Evolutionary conservation across 2,888 invertebrate genomes (phyloP), one percentile per base, ranked within the genome.

Genomic region (Amorpha juglandis): DNA sequence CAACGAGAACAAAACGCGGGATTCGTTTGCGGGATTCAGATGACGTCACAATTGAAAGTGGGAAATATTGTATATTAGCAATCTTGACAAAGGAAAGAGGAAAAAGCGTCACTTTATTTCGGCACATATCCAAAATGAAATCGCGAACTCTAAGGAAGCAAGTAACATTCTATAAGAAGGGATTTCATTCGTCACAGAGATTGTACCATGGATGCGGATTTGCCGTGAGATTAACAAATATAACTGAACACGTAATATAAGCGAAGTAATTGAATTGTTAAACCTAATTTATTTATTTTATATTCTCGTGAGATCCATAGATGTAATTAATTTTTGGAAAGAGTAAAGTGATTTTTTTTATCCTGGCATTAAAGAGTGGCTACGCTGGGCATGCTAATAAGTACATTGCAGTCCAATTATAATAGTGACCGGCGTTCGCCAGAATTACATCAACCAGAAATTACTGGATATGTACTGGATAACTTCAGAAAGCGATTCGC

Each of bases 181-280:
- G 81, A 86, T 84, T 86, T 79, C 71, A 72, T 79, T 79, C 81
- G 78, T 81, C 82, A 82, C 80, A 82, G 86, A 83, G 82, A 82
- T 76, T 75, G 78, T 75, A 75, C 72, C 77, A 73, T 81, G 78
- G 86, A 88, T 87, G 87, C 83, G 76, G 87, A 82, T 86, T 88
- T 84, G 68, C 75, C 66, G 64, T 63, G 70, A 81, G 87, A 88
- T 88, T 87, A 85, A 78, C 79, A 78, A 82, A 80, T 80, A 80
- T 78, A 80, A 76, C 74, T 70, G 75, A 79, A 79, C 76, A 81
- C 79, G 78, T 79, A 79, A 77, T 80, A 77, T 73, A 33, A 1
- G 6, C 1, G 7, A 14, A 14, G 8, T 2, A 27, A 27, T 4
- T 3, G 1, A 27, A 27, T 27, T 4, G 27, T 27, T 27, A 27